Percentiles rank a stretch among this genome's conserved stretches.
phyloP scores from a whole-genome alignment of 2,888 invertebrate genomes.

The Tenthredo livida region DNA sequence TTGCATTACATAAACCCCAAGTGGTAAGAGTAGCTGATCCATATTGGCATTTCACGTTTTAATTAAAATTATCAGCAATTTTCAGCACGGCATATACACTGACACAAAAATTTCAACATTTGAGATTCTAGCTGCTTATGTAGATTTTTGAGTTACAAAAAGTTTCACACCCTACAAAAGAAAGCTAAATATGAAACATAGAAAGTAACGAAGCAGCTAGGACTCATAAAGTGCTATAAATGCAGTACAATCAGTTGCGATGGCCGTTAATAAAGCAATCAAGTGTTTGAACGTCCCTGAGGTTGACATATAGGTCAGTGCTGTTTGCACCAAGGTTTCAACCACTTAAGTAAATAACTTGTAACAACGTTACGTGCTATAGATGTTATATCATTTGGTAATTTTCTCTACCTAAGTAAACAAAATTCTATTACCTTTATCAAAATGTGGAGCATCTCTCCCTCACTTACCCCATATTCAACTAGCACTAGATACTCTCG shows the following conservation, averaged over 20 bases:
- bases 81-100: not conserved
- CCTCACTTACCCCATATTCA: not conserved
- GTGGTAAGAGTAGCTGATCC: not conserved
- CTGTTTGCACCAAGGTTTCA: not conserved
- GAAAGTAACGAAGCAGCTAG: not conserved
- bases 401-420: not conserved
- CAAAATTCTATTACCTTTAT: not conserved
- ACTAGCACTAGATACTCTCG: not conserved
- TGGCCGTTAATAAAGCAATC: not conserved
- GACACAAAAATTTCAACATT: not conserved
- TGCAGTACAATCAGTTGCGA: not conserved
- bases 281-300: conserved; percentile 1
- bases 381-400: not conserved
- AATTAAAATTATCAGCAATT: not conserved
- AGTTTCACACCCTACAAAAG: not conserved
- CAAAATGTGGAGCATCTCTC: not conserved
- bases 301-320: not conserved
- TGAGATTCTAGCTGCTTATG: not conserved
- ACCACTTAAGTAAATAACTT: not conserved
- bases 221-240: not conserved
- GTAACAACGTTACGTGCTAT: not conserved
- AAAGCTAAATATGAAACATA: not conserved
- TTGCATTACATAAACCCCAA: not conserved
- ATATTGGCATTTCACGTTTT: not conserved
- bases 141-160: not conserved